phyloP scores from a whole-genome alignment of 2,888 invertebrate genomes.

The Andrena bicolor region DNA sequence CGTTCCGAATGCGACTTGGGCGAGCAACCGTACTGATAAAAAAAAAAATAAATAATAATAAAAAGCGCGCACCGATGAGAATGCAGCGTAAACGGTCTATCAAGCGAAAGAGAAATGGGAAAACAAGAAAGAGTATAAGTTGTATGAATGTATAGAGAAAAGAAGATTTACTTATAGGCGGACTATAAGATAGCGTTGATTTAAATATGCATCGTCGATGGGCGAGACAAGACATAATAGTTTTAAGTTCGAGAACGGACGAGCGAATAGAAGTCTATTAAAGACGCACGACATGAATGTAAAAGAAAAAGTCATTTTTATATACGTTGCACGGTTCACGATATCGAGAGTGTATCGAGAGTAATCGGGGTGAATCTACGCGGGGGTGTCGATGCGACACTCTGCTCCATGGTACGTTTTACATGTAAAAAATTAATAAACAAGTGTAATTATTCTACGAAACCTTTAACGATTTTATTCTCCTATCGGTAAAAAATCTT shows the following conservation, averaged over 20 bases:
- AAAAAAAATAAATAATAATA: neutral
- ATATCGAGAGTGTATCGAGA: slow-evolving; percentile 60
- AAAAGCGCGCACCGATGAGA: slow-evolving; percentile 9
- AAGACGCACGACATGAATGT: slow-evolving; percentile 53
- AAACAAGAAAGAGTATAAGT: slow-evolving; percentile 44
- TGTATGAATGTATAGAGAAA: slow-evolving; percentile 65
- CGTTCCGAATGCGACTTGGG: slow-evolving; percentile 26
- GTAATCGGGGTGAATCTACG: slow-evolving; percentile 56
- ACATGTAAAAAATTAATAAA: slow-evolving; percentile 71
- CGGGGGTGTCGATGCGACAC: slow-evolving; percentile 13
- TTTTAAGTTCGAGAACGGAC: slow-evolving; percentile 46
- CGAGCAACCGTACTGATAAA: slow-evolving; percentile 61
- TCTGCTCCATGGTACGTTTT: slow-evolving; percentile 68
- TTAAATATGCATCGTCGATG: slow-evolving; percentile 53
- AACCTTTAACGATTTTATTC: neutral
- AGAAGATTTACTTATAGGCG: slow-evolving; percentile 58
- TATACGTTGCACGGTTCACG: slow-evolving; percentile 50
- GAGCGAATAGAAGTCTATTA: slow-evolving; percentile 17
- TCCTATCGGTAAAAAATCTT: neutral
- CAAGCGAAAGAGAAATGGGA: slow-evolving; percentile 50
- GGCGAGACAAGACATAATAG: slow-evolving; percentile 21
- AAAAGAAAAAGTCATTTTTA: slow-evolving; percentile 70
- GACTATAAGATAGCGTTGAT: slow-evolving; percentile 54
- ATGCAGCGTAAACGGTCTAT: slow-evolving; percentile 50
- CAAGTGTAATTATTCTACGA: slow-evolving; percentile 64